Evolutionary conservation across 2,113 vertebrate genomes (phyloP), one percentile per base, ranked within the genome.

Genomic region (Anoplopoma fimbria): DNA sequence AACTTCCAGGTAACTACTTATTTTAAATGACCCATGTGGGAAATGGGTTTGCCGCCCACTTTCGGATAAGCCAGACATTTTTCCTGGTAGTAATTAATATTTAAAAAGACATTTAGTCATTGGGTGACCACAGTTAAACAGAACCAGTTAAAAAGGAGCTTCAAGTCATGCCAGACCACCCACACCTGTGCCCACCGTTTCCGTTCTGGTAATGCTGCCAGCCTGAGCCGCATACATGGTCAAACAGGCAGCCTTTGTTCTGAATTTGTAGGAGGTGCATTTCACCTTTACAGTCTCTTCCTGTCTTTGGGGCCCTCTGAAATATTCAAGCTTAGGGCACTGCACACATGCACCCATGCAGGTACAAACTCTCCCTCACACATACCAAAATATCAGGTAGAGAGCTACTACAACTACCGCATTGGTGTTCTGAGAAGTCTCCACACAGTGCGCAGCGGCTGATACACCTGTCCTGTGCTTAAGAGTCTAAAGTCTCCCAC

Each of bases 191-290:
- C 75, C 75, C 70, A 82, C 60, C 25, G 62, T 69, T 89, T 86
- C 61, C 64, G n/a, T 53, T 71, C 25, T 76, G 58, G 27, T 77
- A 58, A 73, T 40, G 21, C 40, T 47, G 33, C 29, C 25, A 23
- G 25, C 62, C 42, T 47, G 58, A 74, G 45, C 65, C 62, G 61
- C 81, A 74, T 55, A 33, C n/a, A 15, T 25, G 8, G 38, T 45
- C 31, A 86, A 63, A 90, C 75, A 85, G 40, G n/a, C 57, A 71
- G 61, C 47, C 65, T 38, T 89, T 90, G 86, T 91, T 85, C 72
- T 73, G 13, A 65, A 69, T 25, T 69, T 55, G 47, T 19, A 85
- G n/a, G 53, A 60, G 80, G 64, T 72, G 62, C 47, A 69, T 85
- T 70, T 80, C 68, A 68, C 71, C 17, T 69, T 25, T 19, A 12